Base-by-base conservation (phyloP, 1,140 invertebrate genomes). In the Dufourea novaeangliae region DNA sequence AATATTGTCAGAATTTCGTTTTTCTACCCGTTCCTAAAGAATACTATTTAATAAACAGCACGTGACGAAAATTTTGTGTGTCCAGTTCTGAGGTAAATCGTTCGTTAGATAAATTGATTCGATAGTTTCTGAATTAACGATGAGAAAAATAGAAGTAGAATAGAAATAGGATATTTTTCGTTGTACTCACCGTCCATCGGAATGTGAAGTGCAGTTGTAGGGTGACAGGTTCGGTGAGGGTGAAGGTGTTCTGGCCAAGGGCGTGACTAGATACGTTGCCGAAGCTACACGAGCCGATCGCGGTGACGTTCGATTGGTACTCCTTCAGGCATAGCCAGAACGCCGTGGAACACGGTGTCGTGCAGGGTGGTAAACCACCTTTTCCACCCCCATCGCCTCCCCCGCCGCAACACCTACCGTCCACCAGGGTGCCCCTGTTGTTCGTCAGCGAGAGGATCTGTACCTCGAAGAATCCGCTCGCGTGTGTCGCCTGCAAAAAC, bases 281-380 rank as follows among this genome's bases (percentile, higher is more conserved):
- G 92, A 98, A 98, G 75, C 97, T 97, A 92, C 97, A 98, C 61
- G 96, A 95, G 81, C 96, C 97, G 72, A 94, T 95, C 82, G 96
- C 95, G 73, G 95, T 96, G 62, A 97, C 95, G 86, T 96, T 95
- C 82, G 95, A 97, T 93, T 98, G 97, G 91, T 97, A 98, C 93
- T 98, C 97, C 93, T 98, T 98, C 83, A 98, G 95, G 93, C 97
- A 98, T 83, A 98, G 94, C 86, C 96, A 94, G 92, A 98, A 97
- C 87, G 95, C 95, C 20, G 97, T 98, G 88, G 95, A 95, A 93
- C 97, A 98, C 61, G 94, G 93, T 73, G 93, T 92, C 71, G 94
- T 91, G 88, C 94, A 94, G 5, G 90, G 89, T 73, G 88, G 90
- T 63, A 86, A 86, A 44, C 63, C 79, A 44, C 79, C 81, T 67